A percentile compares a stretch with the other conserved stretches of the same genome.
phyloP scores from a whole-genome alignment of 2,888 invertebrate genomes.

The Gastrophysa polygoni region DNA sequence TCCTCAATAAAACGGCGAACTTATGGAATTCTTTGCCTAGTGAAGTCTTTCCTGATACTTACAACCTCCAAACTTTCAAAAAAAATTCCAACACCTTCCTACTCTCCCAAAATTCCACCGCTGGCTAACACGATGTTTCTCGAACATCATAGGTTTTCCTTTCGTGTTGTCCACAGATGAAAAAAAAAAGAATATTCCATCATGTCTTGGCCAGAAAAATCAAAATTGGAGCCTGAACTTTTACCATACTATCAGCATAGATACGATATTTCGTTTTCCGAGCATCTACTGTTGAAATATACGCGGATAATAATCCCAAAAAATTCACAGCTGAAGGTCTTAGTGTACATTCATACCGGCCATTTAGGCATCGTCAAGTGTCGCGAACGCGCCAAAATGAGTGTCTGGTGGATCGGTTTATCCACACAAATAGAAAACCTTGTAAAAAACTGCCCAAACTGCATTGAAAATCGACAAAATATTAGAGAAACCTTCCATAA shows the following conservation, averaged over 20 bases:
- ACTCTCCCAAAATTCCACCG: too few species aligned
- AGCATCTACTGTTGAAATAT: not conserved
- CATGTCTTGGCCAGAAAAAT: constrained; percentile 4
- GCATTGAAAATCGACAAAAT: constrained; percentile 26
- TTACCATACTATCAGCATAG: not conserved
- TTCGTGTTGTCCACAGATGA: too few species aligned
- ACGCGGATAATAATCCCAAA: not conserved
- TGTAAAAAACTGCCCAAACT: constrained; percentile 28
- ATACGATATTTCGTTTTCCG: not conserved
- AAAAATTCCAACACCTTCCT: too few species aligned
- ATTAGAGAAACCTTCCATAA: constrained; percentile 27
- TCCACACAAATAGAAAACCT: constrained; percentile 11
- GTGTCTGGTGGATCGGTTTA: not conserved
- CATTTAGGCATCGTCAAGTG: not conserved
- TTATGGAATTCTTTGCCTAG: too few species aligned
- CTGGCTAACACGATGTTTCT: too few species aligned
- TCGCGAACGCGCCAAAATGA: not conserved
- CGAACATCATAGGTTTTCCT: too few species aligned
- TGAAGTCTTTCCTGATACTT: too few species aligned
- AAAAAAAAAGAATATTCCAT: not conserved
- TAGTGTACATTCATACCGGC: not conserved
- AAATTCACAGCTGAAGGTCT: not conserved
- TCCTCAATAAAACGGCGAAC: too few species aligned
- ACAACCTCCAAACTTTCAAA: too few species aligned
- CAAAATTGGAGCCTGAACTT: not conserved